phyloP scores from a whole-genome alignment of 1,140 invertebrate species.

The Halyomorpha halys region DNA sequence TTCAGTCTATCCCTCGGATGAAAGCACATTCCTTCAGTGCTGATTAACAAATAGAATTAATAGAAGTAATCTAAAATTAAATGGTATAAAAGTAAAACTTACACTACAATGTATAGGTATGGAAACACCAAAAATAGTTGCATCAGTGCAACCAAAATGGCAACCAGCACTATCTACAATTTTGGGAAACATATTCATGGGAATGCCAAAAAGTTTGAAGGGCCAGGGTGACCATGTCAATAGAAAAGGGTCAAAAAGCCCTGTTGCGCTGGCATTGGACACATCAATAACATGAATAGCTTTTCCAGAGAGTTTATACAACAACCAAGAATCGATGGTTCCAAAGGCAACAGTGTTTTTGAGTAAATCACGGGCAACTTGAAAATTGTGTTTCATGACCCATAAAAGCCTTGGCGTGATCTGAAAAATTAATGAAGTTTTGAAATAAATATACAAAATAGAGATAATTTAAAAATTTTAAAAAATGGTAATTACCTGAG shows the following conservation, averaged over 20 bases:
- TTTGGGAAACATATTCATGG: slow-evolving; percentile 61
- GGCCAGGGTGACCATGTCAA: slow-evolving; percentile 66
- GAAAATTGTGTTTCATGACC: slow-evolving; percentile 60
- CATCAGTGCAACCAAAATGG: slow-evolving; percentile 54
- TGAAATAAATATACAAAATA: background rate
- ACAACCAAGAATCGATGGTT: slow-evolving; percentile 87
- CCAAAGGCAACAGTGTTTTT: slow-evolving; percentile 66
- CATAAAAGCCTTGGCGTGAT: slow-evolving; percentile 67
- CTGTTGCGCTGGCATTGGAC: slow-evolving; percentile 80
- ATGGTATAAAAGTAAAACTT: slow-evolving; percentile 37
- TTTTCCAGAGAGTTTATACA: slow-evolving; percentile 59
- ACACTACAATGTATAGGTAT: slow-evolving; percentile 71
- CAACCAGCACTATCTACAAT: slow-evolving; percentile 67
- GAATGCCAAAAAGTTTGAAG: slow-evolving; percentile 57
- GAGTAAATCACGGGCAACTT: slow-evolving; percentile 47
- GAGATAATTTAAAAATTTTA: background rate
- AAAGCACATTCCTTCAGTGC: too few relatives aligned
- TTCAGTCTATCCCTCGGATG: too few relatives aligned
- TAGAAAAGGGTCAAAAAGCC: slow-evolving; percentile 85
- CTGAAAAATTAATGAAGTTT: slow-evolving; percentile 37
- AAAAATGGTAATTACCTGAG: slow-evolving; percentile 48
- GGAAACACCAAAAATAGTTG: slow-evolving; percentile 56
- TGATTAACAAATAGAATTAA: too few relatives aligned
- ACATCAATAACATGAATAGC: slow-evolving; percentile 70
- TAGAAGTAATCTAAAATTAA: too few relatives aligned